These are phyloP conservation scores for Morone chrysops DNA, from an alignment of 2,113 vertebrate species.

Conservation along the genomic window DNA sequence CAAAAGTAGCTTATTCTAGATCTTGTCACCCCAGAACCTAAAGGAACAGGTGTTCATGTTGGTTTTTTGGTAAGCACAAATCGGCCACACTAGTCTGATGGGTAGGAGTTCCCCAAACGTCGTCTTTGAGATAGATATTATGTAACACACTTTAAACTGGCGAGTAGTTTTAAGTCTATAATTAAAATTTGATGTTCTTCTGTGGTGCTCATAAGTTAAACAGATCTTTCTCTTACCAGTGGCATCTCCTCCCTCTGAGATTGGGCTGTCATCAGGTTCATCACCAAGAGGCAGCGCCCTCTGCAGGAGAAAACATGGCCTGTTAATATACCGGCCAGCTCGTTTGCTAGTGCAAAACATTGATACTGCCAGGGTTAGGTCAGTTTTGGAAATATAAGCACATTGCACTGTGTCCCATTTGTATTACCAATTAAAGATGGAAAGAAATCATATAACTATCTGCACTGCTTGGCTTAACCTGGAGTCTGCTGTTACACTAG, in stretches of 20 bases:
- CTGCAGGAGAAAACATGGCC: slow-evolving; percentile 57
- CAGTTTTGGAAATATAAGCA: slow-evolving; percentile 4
- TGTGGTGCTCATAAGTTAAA: not conserved
- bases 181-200: not conserved
- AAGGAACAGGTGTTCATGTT: too few relatives aligned
- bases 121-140: not conserved
- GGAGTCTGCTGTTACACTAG: not conserved
- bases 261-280: slow-evolving; percentile 50
- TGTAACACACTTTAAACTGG: not conserved
- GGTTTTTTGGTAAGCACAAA: too few relatives aligned
- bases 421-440: not conserved
- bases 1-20: too few relatives aligned
- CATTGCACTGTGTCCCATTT: not conserved
- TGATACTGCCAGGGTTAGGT: not conserved
- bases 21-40: too few relatives aligned
- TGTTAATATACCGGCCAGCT: slow-evolving; percentile 25
- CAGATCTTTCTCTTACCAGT: slow-evolving; percentile 65
- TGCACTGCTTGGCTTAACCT: not conserved
- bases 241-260: slow-evolving; percentile 39
- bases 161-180: not conserved
- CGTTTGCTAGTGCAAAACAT: slow-evolving; percentile 22
- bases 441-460: not conserved
- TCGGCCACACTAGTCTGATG: not conserved
- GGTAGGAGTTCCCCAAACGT: not conserved
- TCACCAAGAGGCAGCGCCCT: slow-evolving; percentile 66